Conservation (phyloP, 2,888 invertebrate genomes). For the Linyphia triangularis region DNA sequence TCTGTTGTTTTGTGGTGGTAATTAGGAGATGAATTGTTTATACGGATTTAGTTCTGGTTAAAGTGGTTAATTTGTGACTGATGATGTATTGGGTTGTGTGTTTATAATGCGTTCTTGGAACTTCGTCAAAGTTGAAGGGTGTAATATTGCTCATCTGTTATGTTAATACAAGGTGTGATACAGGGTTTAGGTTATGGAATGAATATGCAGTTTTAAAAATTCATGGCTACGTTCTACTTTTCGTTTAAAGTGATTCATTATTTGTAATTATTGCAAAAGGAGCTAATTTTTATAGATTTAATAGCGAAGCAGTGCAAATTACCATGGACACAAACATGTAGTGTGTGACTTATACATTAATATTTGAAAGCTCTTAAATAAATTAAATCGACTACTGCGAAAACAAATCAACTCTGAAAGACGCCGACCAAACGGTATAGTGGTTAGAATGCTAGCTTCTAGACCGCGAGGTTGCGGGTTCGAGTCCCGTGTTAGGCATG, state of each 20-base stretch:
- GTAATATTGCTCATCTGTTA: background rate
- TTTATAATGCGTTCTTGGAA: background rate
- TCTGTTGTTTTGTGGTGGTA: background rate
- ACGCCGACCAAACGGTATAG: no score
- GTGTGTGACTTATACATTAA: no score
- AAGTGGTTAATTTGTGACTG: background rate
- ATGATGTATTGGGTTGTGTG: background rate
- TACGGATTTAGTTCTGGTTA: slow-evolving; percentile 3
- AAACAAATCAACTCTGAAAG: no score
- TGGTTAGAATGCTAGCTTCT: no score
- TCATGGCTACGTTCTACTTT: background rate
- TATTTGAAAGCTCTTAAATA: no score
- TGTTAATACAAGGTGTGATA: background rate
- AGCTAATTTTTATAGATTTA: no score
- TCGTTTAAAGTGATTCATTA: background rate
- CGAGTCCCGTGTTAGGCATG: no score
- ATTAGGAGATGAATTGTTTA: slow-evolving; percentile 7
- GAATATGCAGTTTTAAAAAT: background rate
- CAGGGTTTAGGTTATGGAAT: background rate
- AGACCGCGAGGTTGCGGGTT: no score
- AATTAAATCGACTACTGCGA: no score
- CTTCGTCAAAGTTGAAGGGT: background rate
- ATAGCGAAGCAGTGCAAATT: no score
- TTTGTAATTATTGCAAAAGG: no score
- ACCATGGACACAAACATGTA: no score